phyloP scores from a whole-genome alignment of 2,888 invertebrate species.

The Capitulum mitella region DNA sequence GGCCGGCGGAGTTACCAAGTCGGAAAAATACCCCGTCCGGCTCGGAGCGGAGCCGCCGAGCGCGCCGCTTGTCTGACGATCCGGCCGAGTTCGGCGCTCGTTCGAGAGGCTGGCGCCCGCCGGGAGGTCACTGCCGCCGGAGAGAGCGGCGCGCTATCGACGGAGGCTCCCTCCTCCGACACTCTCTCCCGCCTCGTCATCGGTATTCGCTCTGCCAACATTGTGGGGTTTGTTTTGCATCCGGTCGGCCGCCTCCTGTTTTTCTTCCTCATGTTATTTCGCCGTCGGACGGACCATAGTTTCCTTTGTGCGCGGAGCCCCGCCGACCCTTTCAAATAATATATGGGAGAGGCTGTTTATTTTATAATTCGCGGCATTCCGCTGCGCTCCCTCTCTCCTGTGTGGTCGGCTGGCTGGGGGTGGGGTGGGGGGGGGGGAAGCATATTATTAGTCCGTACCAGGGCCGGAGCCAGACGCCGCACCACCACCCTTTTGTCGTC shows the following conservation, averaged over 20 bases:
- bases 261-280: constrained; percentile 17
- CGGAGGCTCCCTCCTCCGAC: background rate
- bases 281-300: background rate
- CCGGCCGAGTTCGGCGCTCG: too few species aligned
- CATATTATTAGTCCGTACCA: too few species aligned
- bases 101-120: too few species aligned
- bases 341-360: constrained; percentile 9
- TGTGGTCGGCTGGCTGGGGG: too few species aligned
- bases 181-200: constrained; percentile 1
- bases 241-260: constrained; percentile 8
- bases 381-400: too few species aligned
- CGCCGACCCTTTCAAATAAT: constrained; percentile 9
- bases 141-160: too few species aligned
- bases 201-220: constrained; percentile 4
- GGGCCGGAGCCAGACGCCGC: background rate
- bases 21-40: too few species aligned
- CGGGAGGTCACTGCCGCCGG: too few species aligned
- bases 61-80: too few species aligned
- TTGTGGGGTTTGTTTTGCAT: constrained; percentile 7
- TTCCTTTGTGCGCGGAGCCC: constrained; percentile 7
- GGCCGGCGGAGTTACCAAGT: too few species aligned
- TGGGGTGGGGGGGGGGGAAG: too few species aligned
- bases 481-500: constrained; percentile 1
- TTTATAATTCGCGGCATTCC: background rate
- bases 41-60: too few species aligned